A percentile compares a stretch with the other conserved stretches of the same genome.
phyloP scores from a whole-genome alignment of 1,140 invertebrate genomes.

The Arion vulgaris region DNA sequence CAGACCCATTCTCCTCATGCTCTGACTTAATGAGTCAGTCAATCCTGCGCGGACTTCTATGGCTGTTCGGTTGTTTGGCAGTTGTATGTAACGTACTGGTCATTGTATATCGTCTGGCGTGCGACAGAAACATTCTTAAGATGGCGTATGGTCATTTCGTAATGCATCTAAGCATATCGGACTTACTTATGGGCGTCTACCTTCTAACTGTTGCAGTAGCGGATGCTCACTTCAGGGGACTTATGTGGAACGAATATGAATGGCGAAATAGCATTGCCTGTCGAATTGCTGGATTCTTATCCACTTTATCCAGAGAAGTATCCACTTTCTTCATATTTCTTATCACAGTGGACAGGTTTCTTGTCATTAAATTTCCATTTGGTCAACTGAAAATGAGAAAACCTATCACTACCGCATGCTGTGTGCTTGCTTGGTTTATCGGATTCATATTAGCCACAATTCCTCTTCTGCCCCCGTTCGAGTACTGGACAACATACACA shows the following conservation, averaged over 20 bases:
- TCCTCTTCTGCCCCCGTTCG: conserved; percentile 44
- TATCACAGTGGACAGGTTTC: conserved; percentile 51
- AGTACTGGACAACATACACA: conserved; percentile 41
- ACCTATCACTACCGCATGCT: conserved; percentile 13
- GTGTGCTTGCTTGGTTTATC: conserved; percentile 39
- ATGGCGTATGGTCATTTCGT: conserved; percentile 52
- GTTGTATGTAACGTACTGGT: conserved; percentile 14
- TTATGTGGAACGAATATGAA: conserved; percentile 49
- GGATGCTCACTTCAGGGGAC: conserved; percentile 58
- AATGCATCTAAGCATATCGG: conserved; percentile 58
- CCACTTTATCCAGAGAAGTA: conserved; percentile 54
- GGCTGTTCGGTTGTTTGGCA: conserved; percentile 12
- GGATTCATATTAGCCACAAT: conserved; percentile 38
- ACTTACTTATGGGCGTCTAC: conserved; percentile 66
- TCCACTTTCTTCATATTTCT: conserved; percentile 50
- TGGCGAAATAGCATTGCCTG: conserved; percentile 56
- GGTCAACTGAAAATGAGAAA: conserved; percentile 30
- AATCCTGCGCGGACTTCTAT: conserved; percentile 15
- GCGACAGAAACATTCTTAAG: conserved; percentile 32
- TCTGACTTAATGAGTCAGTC: conserved; percentile 22
- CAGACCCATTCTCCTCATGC: conserved; percentile 53
- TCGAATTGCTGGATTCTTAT: conserved; percentile 56
- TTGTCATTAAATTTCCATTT: conserved; percentile 54
- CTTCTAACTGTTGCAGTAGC: conserved; percentile 58
- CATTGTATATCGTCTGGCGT: conserved; percentile 15